Evolutionary conservation across 2,888 invertebrate genomes (phyloP).

Genomic region (Diarsia dahlii): DNA sequence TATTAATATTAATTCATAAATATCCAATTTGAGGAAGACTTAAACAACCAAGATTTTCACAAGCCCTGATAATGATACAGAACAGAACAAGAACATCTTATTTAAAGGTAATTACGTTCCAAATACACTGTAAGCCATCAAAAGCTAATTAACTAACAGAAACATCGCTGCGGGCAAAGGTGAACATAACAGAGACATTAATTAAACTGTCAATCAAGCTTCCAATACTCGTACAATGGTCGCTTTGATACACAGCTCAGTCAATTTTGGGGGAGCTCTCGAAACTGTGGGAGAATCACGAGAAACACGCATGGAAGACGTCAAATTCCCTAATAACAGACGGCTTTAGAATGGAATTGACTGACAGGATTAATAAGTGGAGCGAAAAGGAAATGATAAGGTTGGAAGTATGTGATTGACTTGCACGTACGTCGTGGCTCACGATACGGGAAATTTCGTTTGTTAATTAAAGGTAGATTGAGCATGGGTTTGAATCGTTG

Average conservation of each 20-base stretch:
- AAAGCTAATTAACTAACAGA: constrained; percentile 57
- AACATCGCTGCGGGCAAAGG: constrained; percentile 62
- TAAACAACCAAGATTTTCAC: background rate
- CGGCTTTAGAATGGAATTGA: constrained; percentile 32
- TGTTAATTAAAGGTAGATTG: background rate
- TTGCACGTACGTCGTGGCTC: background rate
- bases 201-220: constrained; percentile 79
- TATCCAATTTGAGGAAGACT: background rate
- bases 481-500: background rate
- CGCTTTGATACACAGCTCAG: constrained; percentile 72
- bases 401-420: constrained; percentile 28
- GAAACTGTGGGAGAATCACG: constrained; percentile 38
- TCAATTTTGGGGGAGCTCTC: constrained; percentile 66
- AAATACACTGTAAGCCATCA: constrained; percentile 63
- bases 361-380: constrained; percentile 44
- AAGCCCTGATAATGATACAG: constrained; percentile 40
- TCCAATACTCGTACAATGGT: constrained; percentile 71
- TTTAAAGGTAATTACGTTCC: constrained; percentile 53
- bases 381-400: constrained; percentile 30
- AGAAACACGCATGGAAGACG: constrained; percentile 46
- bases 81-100: constrained; percentile 40
- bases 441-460: constrained; percentile 3
- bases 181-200: constrained; percentile 74
- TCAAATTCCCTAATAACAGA: constrained; percentile 49
- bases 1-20: background rate